A percentile compares a stretch with the other conserved stretches of the same genome.
These are phyloP conservation scores for Sebastiscus tertius DNA, from an alignment of 2,797 vertebrate species.

Conservation along the genomic window DNA sequence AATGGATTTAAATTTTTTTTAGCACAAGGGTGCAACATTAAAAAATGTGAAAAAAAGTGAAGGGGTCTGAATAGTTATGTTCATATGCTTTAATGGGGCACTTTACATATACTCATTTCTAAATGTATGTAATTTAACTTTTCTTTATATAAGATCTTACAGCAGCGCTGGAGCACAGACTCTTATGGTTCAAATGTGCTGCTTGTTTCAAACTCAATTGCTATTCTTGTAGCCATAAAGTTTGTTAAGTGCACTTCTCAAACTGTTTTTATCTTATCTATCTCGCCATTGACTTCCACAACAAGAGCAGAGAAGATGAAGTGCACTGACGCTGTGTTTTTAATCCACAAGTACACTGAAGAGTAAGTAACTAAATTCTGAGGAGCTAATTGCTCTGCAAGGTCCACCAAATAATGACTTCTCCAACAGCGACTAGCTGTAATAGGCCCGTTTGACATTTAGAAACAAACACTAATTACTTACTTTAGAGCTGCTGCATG, in stretches of 20 bases:
- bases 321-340: constrained; percentile 36
- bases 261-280: constrained; percentile 17
- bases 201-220: constrained; percentile 17
- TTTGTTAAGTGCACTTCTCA: constrained; percentile 23
- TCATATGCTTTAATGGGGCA: background rate
- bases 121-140: background rate
- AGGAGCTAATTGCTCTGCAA: constrained; percentile 51
- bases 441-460: constrained; percentile 30
- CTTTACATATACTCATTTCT: background rate
- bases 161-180: background rate
- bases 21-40: background rate
- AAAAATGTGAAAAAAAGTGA: background rate
- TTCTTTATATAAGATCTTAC: background rate
- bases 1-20: background rate
- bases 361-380: constrained; percentile 26
- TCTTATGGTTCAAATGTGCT: background rate
- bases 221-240: background rate
- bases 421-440: constrained; percentile 11
- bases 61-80: background rate
- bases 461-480: constrained; percentile 41
- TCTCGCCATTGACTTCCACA: constrained; percentile 37
- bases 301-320: constrained; percentile 37
- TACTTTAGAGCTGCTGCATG: background rate
- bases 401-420: constrained; percentile 45
- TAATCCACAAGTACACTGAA: constrained; percentile 2